Conservation (phyloP, 2,113 vertebrate species). For the Promerops cafer region DNA sequence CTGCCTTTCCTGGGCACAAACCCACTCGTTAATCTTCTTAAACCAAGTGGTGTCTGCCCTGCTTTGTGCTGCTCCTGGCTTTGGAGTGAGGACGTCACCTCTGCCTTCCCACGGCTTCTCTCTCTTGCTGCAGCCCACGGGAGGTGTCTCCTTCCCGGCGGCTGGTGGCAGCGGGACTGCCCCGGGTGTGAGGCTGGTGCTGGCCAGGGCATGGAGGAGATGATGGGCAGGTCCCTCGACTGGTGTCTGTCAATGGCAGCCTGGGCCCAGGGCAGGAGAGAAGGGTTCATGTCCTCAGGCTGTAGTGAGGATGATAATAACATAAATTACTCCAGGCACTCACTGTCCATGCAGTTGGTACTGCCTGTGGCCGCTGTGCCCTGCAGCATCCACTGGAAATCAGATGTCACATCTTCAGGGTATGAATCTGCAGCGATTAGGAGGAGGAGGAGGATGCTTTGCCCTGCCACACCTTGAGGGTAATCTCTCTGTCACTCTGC, state of each 20-base stretch:
- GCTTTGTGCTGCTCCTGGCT: neutral
- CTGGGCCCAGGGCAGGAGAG: neutral
- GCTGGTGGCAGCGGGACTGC: neutral
- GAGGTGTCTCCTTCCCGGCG: accelerated
- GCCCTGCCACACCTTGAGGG: neutral
- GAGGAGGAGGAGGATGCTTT: neutral
- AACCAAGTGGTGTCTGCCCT: neutral
- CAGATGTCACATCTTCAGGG: neutral
- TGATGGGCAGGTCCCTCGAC: neutral
- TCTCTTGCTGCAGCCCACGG: accelerated
- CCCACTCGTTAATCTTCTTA: accelerated
- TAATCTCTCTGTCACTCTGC: neutral
- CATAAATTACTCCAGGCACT: neutral
- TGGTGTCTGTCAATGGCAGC: accelerated
- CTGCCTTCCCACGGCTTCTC: accelerated
- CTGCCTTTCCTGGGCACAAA: neutral
- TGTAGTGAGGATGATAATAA: neutral
- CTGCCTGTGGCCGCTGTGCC: neutral
- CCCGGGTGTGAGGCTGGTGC: accelerated
- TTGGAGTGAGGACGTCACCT: accelerated
- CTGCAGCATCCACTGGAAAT: neutral
- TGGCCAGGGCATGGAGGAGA: neutral
- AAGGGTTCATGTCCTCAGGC: neutral
- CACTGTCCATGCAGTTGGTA: accelerated
- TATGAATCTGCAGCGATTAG: accelerated